Conservation (phyloP, 2,888 invertebrate genomes). For the Lycia hirtaria region DNA sequence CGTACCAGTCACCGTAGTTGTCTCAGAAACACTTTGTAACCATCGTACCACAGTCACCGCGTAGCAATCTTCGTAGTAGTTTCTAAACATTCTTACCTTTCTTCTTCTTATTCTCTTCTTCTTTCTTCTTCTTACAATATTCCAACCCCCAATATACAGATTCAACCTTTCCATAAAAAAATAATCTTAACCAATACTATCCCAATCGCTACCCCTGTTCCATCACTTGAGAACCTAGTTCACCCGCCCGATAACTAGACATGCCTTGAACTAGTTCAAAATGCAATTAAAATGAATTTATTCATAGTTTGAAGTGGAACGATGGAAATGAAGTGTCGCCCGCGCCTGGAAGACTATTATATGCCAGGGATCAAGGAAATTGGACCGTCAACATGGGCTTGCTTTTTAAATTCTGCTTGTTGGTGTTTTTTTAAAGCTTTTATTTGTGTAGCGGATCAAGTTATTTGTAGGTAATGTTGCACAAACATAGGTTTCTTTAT, state of each 20-base stretch:
- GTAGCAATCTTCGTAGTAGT: not conserved
- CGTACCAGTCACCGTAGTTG: not conserved
- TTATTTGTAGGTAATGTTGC: not conserved
- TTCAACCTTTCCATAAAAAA: not conserved
- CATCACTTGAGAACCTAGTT: conserved; percentile 34
- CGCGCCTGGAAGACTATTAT: conserved; percentile 54
- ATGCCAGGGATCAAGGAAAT: conserved; percentile 62
- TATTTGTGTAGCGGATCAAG: not conserved
- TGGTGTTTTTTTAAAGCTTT: not conserved
- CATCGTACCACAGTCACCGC: not conserved
- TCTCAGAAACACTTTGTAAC: not conserved
- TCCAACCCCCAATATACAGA: not conserved
- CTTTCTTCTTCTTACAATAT: not conserved
- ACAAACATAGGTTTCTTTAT: not conserved
- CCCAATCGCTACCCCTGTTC: not conserved
- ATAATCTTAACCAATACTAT: not conserved
- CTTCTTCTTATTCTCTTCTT: too few relatives aligned
- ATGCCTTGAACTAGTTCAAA: conserved; percentile 23
- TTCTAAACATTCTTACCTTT: too few relatives aligned
- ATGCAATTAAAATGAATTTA: conserved; percentile 49
- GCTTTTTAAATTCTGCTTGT: conserved; percentile 29
- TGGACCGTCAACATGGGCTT: conserved; percentile 56
- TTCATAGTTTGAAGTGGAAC: conserved; percentile 49
- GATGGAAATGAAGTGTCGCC: conserved; percentile 65
- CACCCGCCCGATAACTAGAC: conserved; percentile 14